Percentiles rank a stretch among this genome's conserved stretches.
Conservation (phyloP, 2,797 vertebrate genomes). For the Tiaroga cobitis region DNA sequence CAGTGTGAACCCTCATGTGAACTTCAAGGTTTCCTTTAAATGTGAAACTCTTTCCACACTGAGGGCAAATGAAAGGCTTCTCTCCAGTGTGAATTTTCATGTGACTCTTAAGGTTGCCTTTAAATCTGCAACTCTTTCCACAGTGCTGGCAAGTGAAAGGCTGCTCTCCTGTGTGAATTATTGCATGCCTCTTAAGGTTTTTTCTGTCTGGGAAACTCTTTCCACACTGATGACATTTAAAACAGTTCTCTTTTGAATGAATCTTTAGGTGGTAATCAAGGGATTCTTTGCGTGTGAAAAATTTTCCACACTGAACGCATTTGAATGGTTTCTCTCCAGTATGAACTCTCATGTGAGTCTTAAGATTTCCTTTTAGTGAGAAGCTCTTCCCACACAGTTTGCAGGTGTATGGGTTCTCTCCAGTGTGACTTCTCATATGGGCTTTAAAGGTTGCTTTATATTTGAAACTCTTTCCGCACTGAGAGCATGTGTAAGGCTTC, state of each 20-base stretch:
- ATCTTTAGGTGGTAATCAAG: neutral
- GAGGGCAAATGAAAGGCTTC: neutral
- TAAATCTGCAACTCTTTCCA: too few species aligned
- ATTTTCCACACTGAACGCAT: neutral
- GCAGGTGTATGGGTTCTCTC: neutral
- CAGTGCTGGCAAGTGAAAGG: too few species aligned
- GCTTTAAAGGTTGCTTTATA: neutral
- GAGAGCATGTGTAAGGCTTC: too few species aligned
- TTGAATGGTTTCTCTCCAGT: neutral
- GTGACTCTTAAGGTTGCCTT: too few species aligned
- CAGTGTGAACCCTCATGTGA: neutral
- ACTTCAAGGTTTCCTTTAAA: neutral
- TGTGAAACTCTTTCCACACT: neutral
- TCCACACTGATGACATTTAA: conserved; percentile 2
- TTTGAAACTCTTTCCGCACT: too few species aligned
- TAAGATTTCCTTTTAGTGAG: neutral
- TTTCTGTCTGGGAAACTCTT: neutral
- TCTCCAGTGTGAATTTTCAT: neutral
- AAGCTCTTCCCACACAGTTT: neutral
- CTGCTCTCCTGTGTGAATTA: too few species aligned
- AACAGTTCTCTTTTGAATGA: neutral
- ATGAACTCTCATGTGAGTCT: too few species aligned
- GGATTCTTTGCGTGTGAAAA: neutral
- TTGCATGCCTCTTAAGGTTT: neutral
- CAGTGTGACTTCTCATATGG: neutral